These are phyloP conservation scores for Rhabdomys pumilio DNA, from an alignment of 2,797 vertebrate species.

Conservation along the genomic window DNA sequence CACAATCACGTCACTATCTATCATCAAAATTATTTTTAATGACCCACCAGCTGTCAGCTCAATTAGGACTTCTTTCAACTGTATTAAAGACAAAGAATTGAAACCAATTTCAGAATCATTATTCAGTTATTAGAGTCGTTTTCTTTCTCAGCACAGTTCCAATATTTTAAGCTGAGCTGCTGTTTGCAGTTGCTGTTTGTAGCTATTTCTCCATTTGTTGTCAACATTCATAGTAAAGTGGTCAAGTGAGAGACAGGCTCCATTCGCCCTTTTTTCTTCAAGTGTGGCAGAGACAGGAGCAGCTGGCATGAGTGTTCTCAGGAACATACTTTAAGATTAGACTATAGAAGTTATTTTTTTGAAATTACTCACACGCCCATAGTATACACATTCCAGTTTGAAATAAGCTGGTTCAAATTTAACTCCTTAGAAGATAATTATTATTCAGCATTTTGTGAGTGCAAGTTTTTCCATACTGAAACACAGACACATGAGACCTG, in stretches of 20 bases:
- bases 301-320: slow-evolving; percentile 19
- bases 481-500: background rate
- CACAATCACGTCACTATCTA: slow-evolving; percentile 79
- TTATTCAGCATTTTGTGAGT: slow-evolving; percentile 39
- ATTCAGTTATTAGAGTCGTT: slow-evolving; percentile 71
- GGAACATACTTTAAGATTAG: background rate
- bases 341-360: slow-evolving; percentile 45
- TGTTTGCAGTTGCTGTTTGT: slow-evolving; percentile 67
- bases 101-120: slow-evolving; percentile 74
- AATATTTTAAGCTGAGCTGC: slow-evolving; percentile 66
- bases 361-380: background rate
- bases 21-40: slow-evolving; percentile 85
- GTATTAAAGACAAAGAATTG: slow-evolving; percentile 77
- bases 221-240: background rate
- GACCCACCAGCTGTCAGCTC: slow-evolving; percentile 83
- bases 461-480: background rate
- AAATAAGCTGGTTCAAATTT: background rate
- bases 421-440: slow-evolving; percentile 26
- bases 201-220: slow-evolving; percentile 4
- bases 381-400: background rate
- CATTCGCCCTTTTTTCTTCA: background rate
- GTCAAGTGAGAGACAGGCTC: background rate
- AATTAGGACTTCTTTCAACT: slow-evolving; percentile 75
- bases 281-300: slow-evolving; percentile 17
- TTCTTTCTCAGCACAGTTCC: slow-evolving; percentile 62